Percentiles rank a stretch among this genome's conserved stretches.
These are phyloP conservation scores for Rhagium mordax DNA, from an alignment of 2,888 invertebrate genomes.

Conservation along the genomic window DNA sequence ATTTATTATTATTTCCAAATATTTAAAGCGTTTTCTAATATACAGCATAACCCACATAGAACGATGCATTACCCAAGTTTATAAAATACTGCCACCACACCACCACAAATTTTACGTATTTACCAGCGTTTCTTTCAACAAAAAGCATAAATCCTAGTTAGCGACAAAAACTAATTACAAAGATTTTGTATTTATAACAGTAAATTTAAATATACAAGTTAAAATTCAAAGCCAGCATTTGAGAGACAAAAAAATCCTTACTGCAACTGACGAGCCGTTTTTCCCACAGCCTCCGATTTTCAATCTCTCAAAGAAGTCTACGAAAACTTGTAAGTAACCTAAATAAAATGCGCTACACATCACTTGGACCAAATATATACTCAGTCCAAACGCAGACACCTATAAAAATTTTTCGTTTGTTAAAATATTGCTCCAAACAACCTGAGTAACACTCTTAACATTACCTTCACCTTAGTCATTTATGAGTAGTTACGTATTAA, in stretches of 20 bases:
- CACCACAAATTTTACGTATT: too few species aligned
- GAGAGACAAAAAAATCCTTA: constrained; percentile 72
- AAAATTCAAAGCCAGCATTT: constrained; percentile 8
- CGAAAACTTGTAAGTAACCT: constrained; percentile 77
- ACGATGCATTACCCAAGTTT: not conserved
- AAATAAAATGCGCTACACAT: constrained; percentile 72
- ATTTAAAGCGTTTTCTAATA: not conserved
- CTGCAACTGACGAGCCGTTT: constrained; percentile 97
- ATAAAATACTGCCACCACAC: not conserved
- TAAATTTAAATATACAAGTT: not conserved
- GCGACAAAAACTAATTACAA: not conserved
- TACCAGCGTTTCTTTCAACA: not conserved
- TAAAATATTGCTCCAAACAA: constrained; percentile 43
- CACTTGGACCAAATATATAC: constrained; percentile 68
- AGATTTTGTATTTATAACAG: too few species aligned
- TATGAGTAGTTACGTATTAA: not conserved
- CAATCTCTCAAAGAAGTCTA: constrained; percentile 81
- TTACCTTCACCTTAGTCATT: not conserved
- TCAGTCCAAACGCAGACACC: constrained; percentile 71
- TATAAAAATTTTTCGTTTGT: constrained; percentile 56
- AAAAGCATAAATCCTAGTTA: constrained; percentile 14
- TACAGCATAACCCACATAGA: not conserved
- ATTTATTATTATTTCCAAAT: not conserved
- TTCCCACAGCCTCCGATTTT: constrained; percentile 92
- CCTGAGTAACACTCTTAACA: constrained; percentile 39